These are phyloP conservation scores for Uropsilus gracilis DNA, from an alignment of 2,113 vertebrate species.

Conservation along the genomic window DNA sequence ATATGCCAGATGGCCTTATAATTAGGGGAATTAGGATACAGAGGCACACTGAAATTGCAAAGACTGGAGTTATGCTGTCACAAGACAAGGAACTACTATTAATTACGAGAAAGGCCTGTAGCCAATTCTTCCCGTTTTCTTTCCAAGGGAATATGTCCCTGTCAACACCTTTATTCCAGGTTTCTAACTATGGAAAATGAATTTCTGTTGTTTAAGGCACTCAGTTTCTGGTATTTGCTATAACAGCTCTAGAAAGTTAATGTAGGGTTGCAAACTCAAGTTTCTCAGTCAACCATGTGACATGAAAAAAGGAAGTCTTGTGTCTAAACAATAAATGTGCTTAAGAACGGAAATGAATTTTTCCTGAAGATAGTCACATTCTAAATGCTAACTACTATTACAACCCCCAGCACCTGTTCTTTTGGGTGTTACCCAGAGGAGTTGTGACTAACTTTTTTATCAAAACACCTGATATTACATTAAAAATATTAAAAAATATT, in stretches of 20 bases:
- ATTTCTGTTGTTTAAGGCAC: background rate
- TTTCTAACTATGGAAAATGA: background rate
- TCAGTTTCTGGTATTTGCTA: background rate
- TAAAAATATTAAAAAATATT: constrained; percentile 27
- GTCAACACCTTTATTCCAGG: background rate
- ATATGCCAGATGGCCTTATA: background rate
- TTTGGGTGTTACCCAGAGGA: constrained; percentile 6
- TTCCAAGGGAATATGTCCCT: background rate
- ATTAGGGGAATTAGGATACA: background rate
- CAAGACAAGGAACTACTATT: background rate
- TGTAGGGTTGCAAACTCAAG: background rate
- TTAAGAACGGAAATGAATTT: background rate
- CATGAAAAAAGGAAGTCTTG: background rate
- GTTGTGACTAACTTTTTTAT: constrained; percentile 8
- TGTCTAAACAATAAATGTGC: background rate
- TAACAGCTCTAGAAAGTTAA: background rate
- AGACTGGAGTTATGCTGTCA: background rate
- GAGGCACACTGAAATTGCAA: background rate
- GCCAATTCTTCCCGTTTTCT: too few species aligned
- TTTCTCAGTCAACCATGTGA: background rate
- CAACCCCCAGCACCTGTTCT: background rate
- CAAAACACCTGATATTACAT: background rate
- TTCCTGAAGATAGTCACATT: background rate
- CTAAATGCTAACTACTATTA: background rate
- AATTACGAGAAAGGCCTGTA: background rate